A percentile compares a stretch with the other conserved stretches of the same genome.
phyloP scores from a whole-genome alignment of 1,140 invertebrate genomes.

The Anastatus disparis region DNA sequence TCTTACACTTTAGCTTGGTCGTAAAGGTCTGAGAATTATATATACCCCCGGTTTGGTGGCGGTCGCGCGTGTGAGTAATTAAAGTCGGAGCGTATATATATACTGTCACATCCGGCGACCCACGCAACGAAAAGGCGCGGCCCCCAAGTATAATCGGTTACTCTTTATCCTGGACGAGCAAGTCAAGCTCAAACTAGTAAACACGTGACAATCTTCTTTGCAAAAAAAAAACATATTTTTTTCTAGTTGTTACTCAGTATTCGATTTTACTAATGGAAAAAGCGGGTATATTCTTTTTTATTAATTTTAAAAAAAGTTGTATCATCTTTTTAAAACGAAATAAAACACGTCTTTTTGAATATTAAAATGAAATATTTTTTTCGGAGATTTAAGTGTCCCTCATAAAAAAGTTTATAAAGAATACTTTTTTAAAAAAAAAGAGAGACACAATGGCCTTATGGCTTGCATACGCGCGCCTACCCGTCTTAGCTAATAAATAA shows the following conservation, averaged over 20 bases:
- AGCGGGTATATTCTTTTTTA: no score
- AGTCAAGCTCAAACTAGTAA: slow-evolving; percentile 47
- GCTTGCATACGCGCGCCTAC: no score
- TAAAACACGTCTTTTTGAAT: no score
- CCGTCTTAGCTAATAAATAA: slow-evolving; percentile 64
- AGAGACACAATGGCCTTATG: slow-evolving; percentile 24
- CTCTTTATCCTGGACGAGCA: slow-evolving; percentile 47
- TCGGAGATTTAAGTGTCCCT: not conserved
- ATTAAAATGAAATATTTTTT: not conserved
- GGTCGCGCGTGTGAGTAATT: slow-evolving; percentile 63
- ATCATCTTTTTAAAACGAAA: no score
- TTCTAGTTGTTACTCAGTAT: not conserved
- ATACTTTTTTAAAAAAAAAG: not conserved
- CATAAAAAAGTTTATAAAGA: slow-evolving; percentile 32
- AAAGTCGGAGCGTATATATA: slow-evolving; percentile 67
- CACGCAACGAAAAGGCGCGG: slow-evolving; percentile 67
- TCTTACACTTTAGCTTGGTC: slow-evolving; percentile 12
- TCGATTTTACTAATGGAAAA: slow-evolving; percentile 31
- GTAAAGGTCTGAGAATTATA: no score
- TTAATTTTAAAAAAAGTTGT: no score
- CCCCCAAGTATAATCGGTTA: slow-evolving; percentile 45
- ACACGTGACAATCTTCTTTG: slow-evolving; percentile 40
- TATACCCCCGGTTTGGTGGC: no score
- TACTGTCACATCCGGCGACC: slow-evolving; percentile 67
- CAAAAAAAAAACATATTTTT: no score